Conservation (phyloP, 2,888 invertebrate genomes). For the Apamea crenata region DNA sequence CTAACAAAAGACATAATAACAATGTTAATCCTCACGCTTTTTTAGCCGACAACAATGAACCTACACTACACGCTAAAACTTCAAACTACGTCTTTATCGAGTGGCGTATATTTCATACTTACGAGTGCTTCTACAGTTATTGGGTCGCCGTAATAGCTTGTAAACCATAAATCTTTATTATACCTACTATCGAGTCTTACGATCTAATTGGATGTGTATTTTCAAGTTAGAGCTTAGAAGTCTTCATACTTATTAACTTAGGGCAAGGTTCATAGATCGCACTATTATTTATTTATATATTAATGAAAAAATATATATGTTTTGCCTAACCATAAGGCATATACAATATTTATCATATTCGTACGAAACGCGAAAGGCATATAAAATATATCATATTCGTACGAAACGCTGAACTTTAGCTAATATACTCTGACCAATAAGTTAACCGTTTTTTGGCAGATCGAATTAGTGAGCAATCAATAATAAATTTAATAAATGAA, state of each 20-base stretch:
- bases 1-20: not conserved
- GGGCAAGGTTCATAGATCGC: not conserved
- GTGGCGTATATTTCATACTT: constrained; percentile 51
- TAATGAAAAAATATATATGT: not conserved
- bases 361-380: too few species aligned
- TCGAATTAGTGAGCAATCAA: too few species aligned
- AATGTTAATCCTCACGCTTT: not conserved
- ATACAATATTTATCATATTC: too few species aligned
- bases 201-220: constrained; percentile 40
- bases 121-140: constrained; percentile 53
- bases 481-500: too few species aligned
- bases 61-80: not conserved
- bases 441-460: too few species aligned
- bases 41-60: not conserved
- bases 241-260: not conserved
- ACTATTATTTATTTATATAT: not conserved
- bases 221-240: not conserved
- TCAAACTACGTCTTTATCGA: constrained; percentile 45
- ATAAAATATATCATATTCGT: too few species aligned
- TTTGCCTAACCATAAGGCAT: too few species aligned
- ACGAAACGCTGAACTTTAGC: too few species aligned
- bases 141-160: constrained; percentile 55
- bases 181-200: constrained; percentile 30
- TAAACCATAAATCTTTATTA: constrained; percentile 52
- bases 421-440: too few species aligned